Percentiles rank a stretch among this genome's conserved stretches.
Conservation (phyloP, 2,888 invertebrate genomes). For the Clusia tigrina region DNA sequence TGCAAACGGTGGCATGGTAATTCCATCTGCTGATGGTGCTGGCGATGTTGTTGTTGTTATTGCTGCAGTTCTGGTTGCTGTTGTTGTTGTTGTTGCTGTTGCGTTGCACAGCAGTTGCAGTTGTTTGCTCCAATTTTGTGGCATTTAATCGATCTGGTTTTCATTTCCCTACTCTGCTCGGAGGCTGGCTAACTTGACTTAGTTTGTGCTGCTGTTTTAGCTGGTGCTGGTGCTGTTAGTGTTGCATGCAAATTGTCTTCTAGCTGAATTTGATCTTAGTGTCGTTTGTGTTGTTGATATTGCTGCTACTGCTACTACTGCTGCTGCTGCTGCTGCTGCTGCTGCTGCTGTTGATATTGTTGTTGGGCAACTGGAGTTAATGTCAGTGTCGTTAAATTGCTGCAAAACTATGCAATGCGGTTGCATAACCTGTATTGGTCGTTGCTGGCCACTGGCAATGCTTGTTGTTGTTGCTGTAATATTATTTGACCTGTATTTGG, state of each 20-base stretch:
- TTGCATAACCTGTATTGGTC: slow-evolving; percentile 4
- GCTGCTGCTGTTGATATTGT: slow-evolving; percentile 3
- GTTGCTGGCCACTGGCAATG: not conserved
- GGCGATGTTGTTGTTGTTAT: no score
- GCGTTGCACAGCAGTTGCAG: not conserved
- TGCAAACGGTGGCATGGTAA: no score
- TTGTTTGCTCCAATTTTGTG: slow-evolving; percentile 3
- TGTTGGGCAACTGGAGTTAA: slow-evolving; percentile 6
- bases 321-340: not conserved
- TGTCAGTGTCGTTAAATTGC: slow-evolving; percentile 2
- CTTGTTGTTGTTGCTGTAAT: not conserved
- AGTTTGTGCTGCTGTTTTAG: no score
- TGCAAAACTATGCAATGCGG: not conserved
- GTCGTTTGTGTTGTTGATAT: not conserved
- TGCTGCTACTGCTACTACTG: not conserved
- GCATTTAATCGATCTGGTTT: slow-evolving; percentile 1
- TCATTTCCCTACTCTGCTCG: not conserved
- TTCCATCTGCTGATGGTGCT: no score
- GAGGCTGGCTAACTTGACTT: no score
- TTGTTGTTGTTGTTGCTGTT: no score
- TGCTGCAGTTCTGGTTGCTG: no score
- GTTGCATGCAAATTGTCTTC: slow-evolving; percentile 3
- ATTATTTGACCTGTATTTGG: not conserved
- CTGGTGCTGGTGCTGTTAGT: not conserved
- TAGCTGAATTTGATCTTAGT: not conserved